phyloP scores from a whole-genome alignment of 2,888 invertebrate species.

The Aphrophora alni region DNA sequence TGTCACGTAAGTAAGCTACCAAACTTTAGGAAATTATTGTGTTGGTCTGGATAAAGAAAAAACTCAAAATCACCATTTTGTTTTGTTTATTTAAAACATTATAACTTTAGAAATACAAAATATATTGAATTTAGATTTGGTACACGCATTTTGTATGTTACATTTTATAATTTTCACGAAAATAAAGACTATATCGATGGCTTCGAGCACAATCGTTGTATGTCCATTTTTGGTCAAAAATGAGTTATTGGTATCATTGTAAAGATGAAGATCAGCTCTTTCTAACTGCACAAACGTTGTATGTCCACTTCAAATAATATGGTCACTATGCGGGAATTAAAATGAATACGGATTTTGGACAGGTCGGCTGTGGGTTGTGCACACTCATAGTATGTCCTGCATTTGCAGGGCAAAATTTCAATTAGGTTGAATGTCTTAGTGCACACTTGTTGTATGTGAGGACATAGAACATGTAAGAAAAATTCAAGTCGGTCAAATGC shows the following conservation, averaged over 20 bases:
- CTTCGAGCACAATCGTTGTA: too few species aligned
- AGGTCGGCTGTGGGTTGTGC: background rate
- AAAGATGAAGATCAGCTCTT: slow-evolving; percentile 25
- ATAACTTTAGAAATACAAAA: too few species aligned
- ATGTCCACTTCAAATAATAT: slow-evolving; percentile 21
- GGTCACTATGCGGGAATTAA: background rate
- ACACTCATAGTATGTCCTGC: background rate
- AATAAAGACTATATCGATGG: too few species aligned
- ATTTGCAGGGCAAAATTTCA: background rate
- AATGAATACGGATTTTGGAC: background rate
- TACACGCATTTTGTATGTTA: too few species aligned
- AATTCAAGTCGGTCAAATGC: background rate
- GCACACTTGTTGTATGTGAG: slow-evolving; percentile 15
- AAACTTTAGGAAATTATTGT: too few species aligned
- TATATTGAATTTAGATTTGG: too few species aligned
- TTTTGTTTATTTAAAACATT: too few species aligned
- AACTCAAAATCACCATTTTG: too few species aligned
- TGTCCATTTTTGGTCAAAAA: slow-evolving; percentile 14
- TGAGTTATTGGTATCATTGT: too few species aligned
- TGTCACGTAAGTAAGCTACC: too few species aligned
- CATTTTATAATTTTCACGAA: too few species aligned
- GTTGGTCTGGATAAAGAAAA: too few species aligned
- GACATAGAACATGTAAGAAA: background rate
- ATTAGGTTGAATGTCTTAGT: background rate
- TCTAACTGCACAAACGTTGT: slow-evolving; percentile 22